These are phyloP conservation scores for Ephialtes manifestator DNA, from an alignment of 2,888 invertebrate genomes.

Conservation along the genomic window DNA sequence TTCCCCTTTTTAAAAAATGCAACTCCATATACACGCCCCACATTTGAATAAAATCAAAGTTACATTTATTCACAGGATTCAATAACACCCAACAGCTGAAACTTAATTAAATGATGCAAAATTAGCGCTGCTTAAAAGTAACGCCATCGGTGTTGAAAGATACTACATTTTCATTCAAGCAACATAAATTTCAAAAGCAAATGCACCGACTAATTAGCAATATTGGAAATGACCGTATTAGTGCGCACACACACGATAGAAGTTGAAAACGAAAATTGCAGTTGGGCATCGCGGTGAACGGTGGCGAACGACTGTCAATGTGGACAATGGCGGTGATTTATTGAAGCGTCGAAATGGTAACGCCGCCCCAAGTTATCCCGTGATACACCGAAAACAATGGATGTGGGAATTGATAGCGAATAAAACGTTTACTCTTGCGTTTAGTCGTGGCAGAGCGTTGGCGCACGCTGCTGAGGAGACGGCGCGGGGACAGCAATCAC, in stretches of 20 bases:
- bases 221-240: background rate
- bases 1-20: no score
- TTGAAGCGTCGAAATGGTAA: constrained; percentile 68
- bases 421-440: constrained; percentile 70
- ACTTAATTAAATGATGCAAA: background rate
- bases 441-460: background rate
- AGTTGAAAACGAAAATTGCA: constrained; percentile 23
- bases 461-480: background rate
- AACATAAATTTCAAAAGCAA: background rate
- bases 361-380: constrained; percentile 65
- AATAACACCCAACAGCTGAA: background rate
- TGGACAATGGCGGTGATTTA: constrained; percentile 59
- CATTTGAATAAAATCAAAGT: no score
- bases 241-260: background rate
- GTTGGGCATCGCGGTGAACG: constrained; percentile 33
- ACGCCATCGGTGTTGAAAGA: background rate
- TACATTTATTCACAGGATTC: background rate
- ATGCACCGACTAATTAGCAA: constrained; percentile 21
- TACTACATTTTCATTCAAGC: background rate
- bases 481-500: constrained; percentile 33
- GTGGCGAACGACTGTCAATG: constrained; percentile 63
- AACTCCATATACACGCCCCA: no score
- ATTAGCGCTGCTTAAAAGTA: background rate
- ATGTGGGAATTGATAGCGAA: constrained; percentile 75
- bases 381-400: constrained; percentile 78